Base-by-base conservation (phyloP, 2,888 invertebrate species). In the Spialia ferax region DNA sequence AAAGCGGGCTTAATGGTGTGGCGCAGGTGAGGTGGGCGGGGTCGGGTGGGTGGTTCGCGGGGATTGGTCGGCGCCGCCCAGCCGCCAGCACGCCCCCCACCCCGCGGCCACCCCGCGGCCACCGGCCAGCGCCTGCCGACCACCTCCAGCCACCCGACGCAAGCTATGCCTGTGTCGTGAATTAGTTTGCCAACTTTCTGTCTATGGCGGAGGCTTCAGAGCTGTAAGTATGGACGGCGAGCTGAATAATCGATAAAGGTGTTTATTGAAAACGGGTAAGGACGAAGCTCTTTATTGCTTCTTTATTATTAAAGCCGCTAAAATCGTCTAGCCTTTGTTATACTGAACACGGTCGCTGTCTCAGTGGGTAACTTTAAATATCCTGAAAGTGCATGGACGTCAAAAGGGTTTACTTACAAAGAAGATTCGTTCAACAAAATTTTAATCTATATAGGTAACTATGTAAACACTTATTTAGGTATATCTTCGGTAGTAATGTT, bases 221-320 rank as follows among this genome's bases (percentile, higher is more conserved):
- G 85, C 87, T 91, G 92, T 93, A 92, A 92, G 93, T 93, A 93
- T 92, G 90, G 92, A 91, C 89, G 91, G 82, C 89, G 87, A 83
- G 82, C 89, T 92, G 92, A 93, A 93, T 93, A 93, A 93, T 93
- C 93, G 92, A 93, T 93, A 93, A 91, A 93, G 93, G 93, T 93
- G 93, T 93, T 93, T 93, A 93, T 93, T 93, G 93, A 93, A 93
- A 92, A 91, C 90, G 91, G 91, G 88, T 92, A 88, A 91, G 88
- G 89, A 89, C 85, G 88, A 83, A 86, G 88, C 88, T 88, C 89
- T 89, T 92, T 91, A 92, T 90, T 89, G 90, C 91, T 89, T 89
- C 89, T 92, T 91, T 91, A 91, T 91, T 91, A 91, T 91, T 91
- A 85, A 92, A 86, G 81, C 79, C 73, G 71, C 73, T 74, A 79